Evolutionary conservation across 2,113 vertebrate species (phyloP), one percentile per base, ranked within the genome.

Genomic region (Oreotrochilus melanogaster): DNA sequence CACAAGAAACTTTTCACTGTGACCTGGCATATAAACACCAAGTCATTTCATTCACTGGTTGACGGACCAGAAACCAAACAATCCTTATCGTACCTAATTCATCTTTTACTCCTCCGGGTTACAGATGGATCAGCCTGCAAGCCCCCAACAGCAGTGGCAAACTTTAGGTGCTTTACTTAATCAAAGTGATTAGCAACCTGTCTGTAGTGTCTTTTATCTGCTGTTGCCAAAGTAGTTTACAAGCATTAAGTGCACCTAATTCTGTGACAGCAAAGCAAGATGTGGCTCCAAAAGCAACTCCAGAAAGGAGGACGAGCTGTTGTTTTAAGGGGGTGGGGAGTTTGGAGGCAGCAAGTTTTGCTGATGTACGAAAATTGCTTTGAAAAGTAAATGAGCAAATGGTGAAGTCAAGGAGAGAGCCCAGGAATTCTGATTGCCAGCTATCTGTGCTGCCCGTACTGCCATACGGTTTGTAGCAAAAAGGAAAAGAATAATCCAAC

Each of bases 31-130:
- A 96, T 92, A 97, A 96, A 96, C 92, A 96, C n/a, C 8, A 0
- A 95, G 82, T 83, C 82, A 84, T 88, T 92, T 93, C 80, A 92
- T 94, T 95, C 96, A 86, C 75, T 67, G 92, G 86, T n/a, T 93
- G 94, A 96, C n/a, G 0, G 90, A 95, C 86, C 75, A 97, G 88
- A 96, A 96, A 95, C 93, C 88, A 97, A 97, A 96, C 92, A 95
- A 94, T 48, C 72, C 65, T 96, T 96, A 96, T 97, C 90, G 0
- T 53, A 89, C 75, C 60, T 67, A 96, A 93, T 96, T 89, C 90
- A 88, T 95, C 95, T 96, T 37, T 37, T 84, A 53, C 86, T 95
- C 48, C 78, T 80, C 72, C 0, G 3, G 89, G 78, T 96, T 93
- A 78, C 15, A 92, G 86, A 93, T 72, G 82, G 94, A 96, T 67